phyloP scores from a whole-genome alignment of 2,113 vertebrate genomes.

The Hyla sarda region DNA sequence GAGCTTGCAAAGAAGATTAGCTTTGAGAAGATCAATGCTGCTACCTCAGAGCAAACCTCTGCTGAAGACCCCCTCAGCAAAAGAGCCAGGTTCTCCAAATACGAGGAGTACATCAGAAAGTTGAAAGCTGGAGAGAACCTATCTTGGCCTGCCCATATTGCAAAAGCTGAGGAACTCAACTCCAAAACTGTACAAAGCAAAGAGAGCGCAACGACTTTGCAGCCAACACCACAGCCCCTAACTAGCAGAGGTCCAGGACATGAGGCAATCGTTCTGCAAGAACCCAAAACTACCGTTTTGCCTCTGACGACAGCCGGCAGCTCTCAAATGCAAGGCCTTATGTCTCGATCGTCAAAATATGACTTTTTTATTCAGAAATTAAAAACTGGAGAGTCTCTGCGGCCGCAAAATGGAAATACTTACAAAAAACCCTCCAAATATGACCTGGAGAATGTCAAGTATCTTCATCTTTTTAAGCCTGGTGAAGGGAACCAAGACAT shows the following conservation, averaged over 20 bases:
- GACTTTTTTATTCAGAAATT: constrained; percentile 98
- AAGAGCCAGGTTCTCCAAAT: constrained; percentile 95
- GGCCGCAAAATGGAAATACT: constrained; percentile 90
- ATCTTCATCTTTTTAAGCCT: constrained; percentile 96
- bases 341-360: constrained; percentile 91
- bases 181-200: constrained; percentile 82
- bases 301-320: constrained; percentile 78
- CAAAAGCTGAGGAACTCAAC: constrained; percentile 83
- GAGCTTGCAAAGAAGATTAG: constrained; percentile 96
- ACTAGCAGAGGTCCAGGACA: constrained; percentile 74
- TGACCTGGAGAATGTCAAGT: constrained; percentile 96
- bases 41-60: constrained; percentile 80
- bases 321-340: constrained; percentile 87
- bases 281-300: constrained; percentile 89
- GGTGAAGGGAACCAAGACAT: constrained; percentile 96
- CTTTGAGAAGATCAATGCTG: constrained; percentile 90
- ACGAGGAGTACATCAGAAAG: constrained; percentile 98
- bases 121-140: constrained; percentile 93
- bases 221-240: constrained; percentile 72
- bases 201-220: constrained; percentile 55
- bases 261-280: constrained; percentile 80
- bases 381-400: constrained; percentile 90
- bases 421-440: constrained; percentile 98
- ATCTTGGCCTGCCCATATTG: constrained; percentile 84
- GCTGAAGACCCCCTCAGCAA: constrained; percentile 85